Conservation (phyloP, 2,797 vertebrate genomes). For the Sparus aurata region DNA sequence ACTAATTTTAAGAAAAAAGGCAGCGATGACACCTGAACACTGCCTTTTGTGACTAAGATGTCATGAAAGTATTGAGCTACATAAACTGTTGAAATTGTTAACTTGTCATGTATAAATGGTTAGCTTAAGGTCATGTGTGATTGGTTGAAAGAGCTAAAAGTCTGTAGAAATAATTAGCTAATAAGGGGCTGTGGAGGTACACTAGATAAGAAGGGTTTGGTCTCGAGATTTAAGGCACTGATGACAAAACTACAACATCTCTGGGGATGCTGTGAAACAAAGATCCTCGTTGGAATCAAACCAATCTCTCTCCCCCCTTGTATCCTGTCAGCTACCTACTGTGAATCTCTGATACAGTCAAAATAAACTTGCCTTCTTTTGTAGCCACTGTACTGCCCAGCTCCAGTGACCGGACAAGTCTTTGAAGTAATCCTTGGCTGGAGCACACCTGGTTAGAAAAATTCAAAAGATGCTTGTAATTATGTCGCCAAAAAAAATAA, state of each 20-base stretch:
- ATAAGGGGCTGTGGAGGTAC: too few species aligned
- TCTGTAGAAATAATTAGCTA: background rate
- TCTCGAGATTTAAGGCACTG: background rate
- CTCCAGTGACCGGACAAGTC: slow-evolving; percentile 98
- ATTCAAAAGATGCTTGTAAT: background rate
- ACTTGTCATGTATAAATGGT: too few species aligned
- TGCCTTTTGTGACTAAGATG: too few species aligned
- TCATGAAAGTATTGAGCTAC: too few species aligned
- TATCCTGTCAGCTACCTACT: background rate
- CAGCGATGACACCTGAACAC: too few species aligned
- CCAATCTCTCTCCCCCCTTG: background rate
- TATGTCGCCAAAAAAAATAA: background rate
- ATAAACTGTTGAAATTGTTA: too few species aligned
- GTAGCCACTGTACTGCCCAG: slow-evolving; percentile 99
- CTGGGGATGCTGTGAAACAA: too few species aligned
- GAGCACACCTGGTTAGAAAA: slow-evolving; percentile 87
- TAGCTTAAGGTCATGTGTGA: too few species aligned
- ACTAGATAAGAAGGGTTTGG: background rate
- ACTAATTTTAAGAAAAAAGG: too few species aligned
- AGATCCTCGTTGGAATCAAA: too few species aligned
- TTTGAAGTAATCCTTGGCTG: slow-evolving; percentile 99
- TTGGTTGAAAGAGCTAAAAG: too few species aligned
- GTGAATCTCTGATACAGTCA: background rate
- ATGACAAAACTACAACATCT: background rate
- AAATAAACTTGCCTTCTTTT: slow-evolving; percentile 90